Percentiles rank a stretch among this genome's conserved stretches.
These are phyloP conservation scores for Liodrosophila aerea DNA, from an alignment of 2,888 invertebrate genomes.

Conservation along the genomic window DNA sequence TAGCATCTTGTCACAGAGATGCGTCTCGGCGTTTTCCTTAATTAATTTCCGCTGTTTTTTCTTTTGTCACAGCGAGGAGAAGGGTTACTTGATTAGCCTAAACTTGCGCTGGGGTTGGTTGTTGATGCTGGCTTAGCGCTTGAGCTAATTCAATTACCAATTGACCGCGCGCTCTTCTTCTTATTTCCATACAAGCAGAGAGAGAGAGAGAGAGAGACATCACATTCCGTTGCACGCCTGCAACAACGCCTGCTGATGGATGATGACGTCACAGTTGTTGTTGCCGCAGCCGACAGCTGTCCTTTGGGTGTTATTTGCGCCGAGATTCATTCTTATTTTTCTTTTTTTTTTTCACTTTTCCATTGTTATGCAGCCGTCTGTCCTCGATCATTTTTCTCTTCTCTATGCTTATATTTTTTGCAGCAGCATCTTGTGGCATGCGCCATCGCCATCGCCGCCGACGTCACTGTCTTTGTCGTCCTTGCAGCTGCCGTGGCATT, in stretches of 20 bases:
- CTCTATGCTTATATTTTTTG: constrained; percentile 13
- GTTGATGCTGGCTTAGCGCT: constrained; percentile 28
- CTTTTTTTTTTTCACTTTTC: constrained; percentile 40
- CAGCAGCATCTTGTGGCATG: constrained; percentile 39
- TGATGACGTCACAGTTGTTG: too few species aligned
- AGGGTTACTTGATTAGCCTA: constrained; percentile 42
- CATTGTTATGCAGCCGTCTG: constrained; percentile 46
- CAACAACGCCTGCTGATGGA: constrained; percentile 10
- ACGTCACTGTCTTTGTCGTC: constrained; percentile 13
- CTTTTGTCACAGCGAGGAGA: constrained; percentile 2
- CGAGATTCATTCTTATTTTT: constrained; percentile 30
- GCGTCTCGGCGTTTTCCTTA: constrained; percentile 51
- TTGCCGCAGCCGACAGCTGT: constrained; percentile 57
- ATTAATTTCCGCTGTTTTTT: constrained; percentile 54
- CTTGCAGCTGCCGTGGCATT: constrained; percentile 27
- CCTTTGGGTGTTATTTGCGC: constrained; percentile 62
- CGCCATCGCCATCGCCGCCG: constrained; percentile 27
- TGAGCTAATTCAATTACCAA: constrained; percentile 59
- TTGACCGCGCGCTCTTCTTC: constrained; percentile 30
- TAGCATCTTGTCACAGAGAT: constrained; percentile 1
- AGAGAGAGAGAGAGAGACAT: too few species aligned
- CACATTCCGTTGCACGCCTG: constrained; percentile 19
- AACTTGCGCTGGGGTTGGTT: constrained; percentile 12
- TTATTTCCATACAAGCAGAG: not conserved
- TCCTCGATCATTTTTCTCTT: constrained; percentile 13